Evolutionary conservation across 2,888 invertebrate species (phyloP), one percentile per base, ranked within the genome.

Genomic region (Cephus pulcher): DNA sequence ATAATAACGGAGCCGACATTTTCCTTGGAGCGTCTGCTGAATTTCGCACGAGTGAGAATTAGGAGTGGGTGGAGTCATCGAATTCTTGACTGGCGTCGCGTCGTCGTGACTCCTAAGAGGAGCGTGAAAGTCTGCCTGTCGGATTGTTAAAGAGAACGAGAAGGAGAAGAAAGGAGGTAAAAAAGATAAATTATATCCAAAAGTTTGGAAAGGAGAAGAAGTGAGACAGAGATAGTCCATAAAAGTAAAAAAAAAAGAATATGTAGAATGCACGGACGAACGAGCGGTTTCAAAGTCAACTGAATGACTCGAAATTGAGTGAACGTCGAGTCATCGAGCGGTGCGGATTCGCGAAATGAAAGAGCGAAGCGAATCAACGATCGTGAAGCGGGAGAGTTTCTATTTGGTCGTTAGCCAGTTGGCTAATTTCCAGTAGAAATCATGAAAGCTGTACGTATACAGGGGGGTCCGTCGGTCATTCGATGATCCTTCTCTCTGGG

Each of bases 371-470:
- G 76, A 83, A 83, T 76, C 79, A 76, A 76, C 78, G 74, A 79
- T 78, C 74, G 32, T 40, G 69, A 23, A 35, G 71, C n/a, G 71
- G 77, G 32, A 35, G 85, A 84, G 83, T 80, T 86, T 85, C 89
- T 89, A 89, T 90, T 91, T 91, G 91, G 89, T 91, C 89, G 91
- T 91, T 89, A 91, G 91, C 90, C 91, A 91, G 91, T 90, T 91
- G 91, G 91, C 91, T 91, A 91, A 91, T 91, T 91, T 91, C 91
- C 91, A 91, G 90, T 89, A 90, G 89, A 86, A 90, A 90, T 90
- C 90, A 90, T 89, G 89, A 90, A 89, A 91, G 90, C 90, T 56
- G 23, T 56, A 56, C 56, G 56, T 56, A 84, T 82, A 83, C 80
- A 81, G 80, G 84, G 80, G 84, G 37, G 80, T 75, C 85, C 78